Conservation (phyloP, 1,140 invertebrate species). For the Tetragnatha versicolor region DNA sequence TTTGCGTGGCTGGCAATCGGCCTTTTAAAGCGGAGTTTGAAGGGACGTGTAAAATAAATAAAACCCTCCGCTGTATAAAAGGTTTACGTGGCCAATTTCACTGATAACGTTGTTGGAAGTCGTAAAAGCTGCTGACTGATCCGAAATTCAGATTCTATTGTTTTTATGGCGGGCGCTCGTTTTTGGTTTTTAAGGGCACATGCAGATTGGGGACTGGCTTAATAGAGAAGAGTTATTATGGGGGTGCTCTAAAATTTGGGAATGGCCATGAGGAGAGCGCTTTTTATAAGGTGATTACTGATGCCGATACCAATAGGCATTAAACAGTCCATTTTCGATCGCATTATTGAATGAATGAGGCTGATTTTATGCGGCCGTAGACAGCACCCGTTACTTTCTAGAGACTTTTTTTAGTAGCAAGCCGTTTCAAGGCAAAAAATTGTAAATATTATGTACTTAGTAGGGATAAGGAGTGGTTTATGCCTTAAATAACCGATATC, state of each 20-base stretch:
- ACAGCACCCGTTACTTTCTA: background rate
- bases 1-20: constrained; percentile 2
- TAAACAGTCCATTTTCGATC: constrained; percentile 6
- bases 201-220: constrained; percentile 19
- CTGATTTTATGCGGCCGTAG: background rate
- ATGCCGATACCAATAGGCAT: background rate
- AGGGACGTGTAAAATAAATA: constrained; percentile 32
- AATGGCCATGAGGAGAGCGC: constrained; percentile 15
- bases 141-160: constrained; percentile 29
- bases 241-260: background rate
- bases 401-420: too few relatives aligned
- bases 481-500: constrained; percentile 15
- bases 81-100: constrained; percentile 48
- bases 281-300: constrained; percentile 33
- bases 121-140: constrained; percentile 41
- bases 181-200: constrained; percentile 35
- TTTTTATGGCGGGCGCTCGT: constrained; percentile 26
- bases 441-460: too few relatives aligned
- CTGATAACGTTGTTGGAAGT: constrained; percentile 49
- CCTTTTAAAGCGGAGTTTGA: constrained; percentile 27
- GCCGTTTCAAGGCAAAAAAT: too few relatives aligned
- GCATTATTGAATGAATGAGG: constrained; percentile 1
- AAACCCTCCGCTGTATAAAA: constrained; percentile 12
- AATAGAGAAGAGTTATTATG: constrained; percentile 40
- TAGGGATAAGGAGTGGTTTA: too few relatives aligned